phyloP scores from a whole-genome alignment of 2,113 vertebrate genomes.

The Macquaria ambigua region DNA sequence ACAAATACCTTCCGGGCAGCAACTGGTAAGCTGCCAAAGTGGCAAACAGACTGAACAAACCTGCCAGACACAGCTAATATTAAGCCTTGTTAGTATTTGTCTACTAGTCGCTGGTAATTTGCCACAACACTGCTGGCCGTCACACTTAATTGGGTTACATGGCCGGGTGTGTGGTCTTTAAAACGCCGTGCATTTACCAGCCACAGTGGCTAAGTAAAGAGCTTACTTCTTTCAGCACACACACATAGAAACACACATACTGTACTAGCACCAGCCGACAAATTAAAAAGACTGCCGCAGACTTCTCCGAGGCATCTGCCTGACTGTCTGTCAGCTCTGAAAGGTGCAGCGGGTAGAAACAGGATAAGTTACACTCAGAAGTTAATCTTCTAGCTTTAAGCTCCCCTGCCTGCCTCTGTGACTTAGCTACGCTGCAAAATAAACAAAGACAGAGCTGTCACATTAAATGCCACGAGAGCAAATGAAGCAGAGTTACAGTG shows the following conservation, averaged over 20 bases:
- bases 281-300: constrained; percentile 16
- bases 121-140: background rate
- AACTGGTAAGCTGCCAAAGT: constrained; percentile 8
- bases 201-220: background rate
- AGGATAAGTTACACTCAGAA: constrained; percentile 38
- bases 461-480: background rate
- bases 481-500: background rate
- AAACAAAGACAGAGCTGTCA: background rate
- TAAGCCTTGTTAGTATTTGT: background rate
- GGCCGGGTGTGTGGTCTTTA: constrained; percentile 1
- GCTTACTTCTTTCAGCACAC: background rate
- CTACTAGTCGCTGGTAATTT: background rate
- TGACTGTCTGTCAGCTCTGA: constrained; percentile 34
- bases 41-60: constrained; percentile 9
- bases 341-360: constrained; percentile 35
- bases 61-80: background rate
- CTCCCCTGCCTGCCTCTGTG: background rate
- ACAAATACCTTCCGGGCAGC: constrained; percentile 29
- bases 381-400: constrained; percentile 51
- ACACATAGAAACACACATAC: background rate
- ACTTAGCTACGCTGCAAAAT: background rate
- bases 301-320: constrained; percentile 22
- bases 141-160: background rate
- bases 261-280: background rate
- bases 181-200: background rate